Evolutionary conservation across 1,140 invertebrate genomes (phyloP), one percentile per base, ranked within the genome.

Genomic region (Drosophila nasuta): DNA sequence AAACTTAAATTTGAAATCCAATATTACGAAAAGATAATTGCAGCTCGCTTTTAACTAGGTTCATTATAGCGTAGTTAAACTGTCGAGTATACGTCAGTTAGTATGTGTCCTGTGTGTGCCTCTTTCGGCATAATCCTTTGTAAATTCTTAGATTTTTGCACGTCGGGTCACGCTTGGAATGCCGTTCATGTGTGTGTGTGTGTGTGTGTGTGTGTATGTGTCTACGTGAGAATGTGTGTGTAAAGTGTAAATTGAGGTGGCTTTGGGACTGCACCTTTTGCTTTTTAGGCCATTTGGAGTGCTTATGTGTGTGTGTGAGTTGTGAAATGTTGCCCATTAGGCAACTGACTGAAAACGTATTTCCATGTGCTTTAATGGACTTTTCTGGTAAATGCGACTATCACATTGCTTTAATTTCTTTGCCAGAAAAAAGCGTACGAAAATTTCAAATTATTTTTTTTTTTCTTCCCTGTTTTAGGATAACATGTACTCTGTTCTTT

Each of bases 131-230:
- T 77, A 80, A 80, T 73, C 83, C 79, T 83, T 88, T 75, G 83
- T 80, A 87, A 83, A 87, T 83, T 89, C 77, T 80, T 69, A 81
- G 77, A 83, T 89, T 87, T 88, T 87, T 73, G 74, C 83, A 87
- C 80, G 83, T 87, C 65, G 75, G 73, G 58, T 69, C 79, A 77
- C 54, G 71, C 71, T 60, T 64, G 33, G 43, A 35, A 43, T 54
- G 67, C 43, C 68, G 30, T 56, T 45, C 64, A 48, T 65, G 56
- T 70, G 35, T 43, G 30, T 43, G 38, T 59, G 25, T 59, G 51
- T 66, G 67, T 60, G 68, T 46, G 45, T 67, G 75, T 66, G 81
- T 77, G 28, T 46, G 41, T 43, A 15, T n/a, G n/a, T 66, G 67
- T 60, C 62, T 69, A 15, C 65, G 68, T 46, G 45, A 54, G 57